Conservation (phyloP, 2,888 invertebrate genomes). For the Plusia festucae region DNA sequence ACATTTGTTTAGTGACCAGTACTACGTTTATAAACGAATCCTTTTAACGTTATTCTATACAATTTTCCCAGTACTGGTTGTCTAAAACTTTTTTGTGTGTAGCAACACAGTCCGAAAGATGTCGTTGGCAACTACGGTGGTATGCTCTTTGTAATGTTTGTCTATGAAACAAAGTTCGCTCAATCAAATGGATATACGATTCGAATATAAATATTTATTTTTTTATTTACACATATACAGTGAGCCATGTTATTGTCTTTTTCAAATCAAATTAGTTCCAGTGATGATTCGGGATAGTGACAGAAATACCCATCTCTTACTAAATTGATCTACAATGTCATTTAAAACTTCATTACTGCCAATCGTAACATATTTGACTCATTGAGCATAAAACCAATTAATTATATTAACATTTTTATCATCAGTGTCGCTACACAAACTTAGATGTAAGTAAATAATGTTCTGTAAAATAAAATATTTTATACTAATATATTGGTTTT, state of each 20-base stretch:
- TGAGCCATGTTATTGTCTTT: too few relatives aligned
- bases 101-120: conserved; percentile 3
- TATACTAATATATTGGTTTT: conserved; percentile 36
- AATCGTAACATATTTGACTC: not conserved
- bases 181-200: not conserved
- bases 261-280: too few relatives aligned
- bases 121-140: conserved; percentile 3
- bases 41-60: not conserved
- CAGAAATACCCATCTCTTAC: too few relatives aligned
- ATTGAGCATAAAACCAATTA: not conserved
- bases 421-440: not conserved
- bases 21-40: not conserved
- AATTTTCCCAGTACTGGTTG: not conserved
- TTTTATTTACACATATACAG: not conserved
- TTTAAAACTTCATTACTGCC: not conserved
- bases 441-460: conserved; percentile 29
- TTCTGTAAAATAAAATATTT: conserved; percentile 60
- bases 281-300: too few relatives aligned
- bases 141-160: conserved; percentile 1
- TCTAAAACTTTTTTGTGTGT: not conserved
- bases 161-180: not conserved
- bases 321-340: not conserved
- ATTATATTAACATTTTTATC: not conserved
- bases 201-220: not conserved
- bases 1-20: not conserved